Evolutionary conservation across 1,140 invertebrate genomes (phyloP).

Genomic region (Tachypleus tridentatus): DNA sequence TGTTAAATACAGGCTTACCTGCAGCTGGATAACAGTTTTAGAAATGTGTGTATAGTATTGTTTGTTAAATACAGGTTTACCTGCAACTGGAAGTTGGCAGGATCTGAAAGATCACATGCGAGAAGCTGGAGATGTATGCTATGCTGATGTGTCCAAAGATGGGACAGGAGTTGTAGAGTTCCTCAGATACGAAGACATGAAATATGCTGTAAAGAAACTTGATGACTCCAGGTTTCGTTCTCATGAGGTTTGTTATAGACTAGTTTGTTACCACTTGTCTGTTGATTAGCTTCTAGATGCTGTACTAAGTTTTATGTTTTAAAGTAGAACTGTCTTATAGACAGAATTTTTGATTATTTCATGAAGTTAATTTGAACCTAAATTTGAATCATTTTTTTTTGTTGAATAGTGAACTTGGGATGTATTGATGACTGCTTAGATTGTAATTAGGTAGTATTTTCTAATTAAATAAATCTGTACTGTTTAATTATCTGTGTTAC

Average conservation of each 20-base stretch:
- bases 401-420: too few relatives aligned
- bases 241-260: conserved; percentile 63
- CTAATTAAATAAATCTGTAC: too few relatives aligned
- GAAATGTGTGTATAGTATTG: too few relatives aligned
- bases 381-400: too few relatives aligned
- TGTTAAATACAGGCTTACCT: conserved; percentile 48
- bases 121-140: conserved; percentile 98
- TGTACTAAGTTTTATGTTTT: too few relatives aligned
- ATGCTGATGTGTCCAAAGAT: conserved; percentile 96
- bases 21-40: conserved; percentile 47
- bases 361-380: conserved; percentile 23
- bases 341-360: too few relatives aligned
- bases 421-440: too few relatives aligned
- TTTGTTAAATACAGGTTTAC: conserved; percentile 45
- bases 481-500: too few relatives aligned
- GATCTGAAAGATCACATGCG: conserved; percentile 99
- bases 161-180: conserved; percentile 98
- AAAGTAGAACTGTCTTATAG: too few relatives aligned
- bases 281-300: too few relatives aligned
- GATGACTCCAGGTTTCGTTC: conserved; percentile 95
- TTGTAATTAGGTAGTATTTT: too few relatives aligned
- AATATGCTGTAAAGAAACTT: conserved; percentile 96
- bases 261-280: background rate
- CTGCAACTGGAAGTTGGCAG: conserved; percentile 88
- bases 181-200: conserved; percentile 93